Conservation (phyloP, 2,888 invertebrate species). For the Rotaria sp. region DNA sequence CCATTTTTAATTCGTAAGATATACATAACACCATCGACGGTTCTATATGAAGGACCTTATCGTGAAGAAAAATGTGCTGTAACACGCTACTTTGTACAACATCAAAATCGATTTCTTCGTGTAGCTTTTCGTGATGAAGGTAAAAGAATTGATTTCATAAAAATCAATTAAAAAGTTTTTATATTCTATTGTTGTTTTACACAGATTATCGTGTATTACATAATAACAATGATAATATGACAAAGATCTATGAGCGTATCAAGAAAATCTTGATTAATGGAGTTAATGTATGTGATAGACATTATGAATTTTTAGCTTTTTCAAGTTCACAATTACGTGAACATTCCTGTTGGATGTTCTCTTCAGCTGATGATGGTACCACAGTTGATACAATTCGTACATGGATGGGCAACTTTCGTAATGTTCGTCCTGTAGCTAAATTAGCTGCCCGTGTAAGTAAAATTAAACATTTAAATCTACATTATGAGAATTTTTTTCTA, state of each 20-base stretch:
- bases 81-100: background rate
- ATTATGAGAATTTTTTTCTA: background rate
- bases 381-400: conserved; percentile 43
- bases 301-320: conserved; percentile 44
- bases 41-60: background rate
- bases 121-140: conserved; percentile 5
- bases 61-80: background rate
- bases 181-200: background rate
- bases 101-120: background rate
- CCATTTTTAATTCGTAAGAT: background rate
- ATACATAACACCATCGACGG: background rate
- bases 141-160: background rate
- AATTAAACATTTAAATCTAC: too few relatives aligned
- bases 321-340: conserved; percentile 46
- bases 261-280: background rate
- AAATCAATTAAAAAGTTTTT: background rate
- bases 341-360: conserved; percentile 44
- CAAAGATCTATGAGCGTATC: background rate
- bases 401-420: conserved; percentile 44
- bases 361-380: conserved; percentile 40
- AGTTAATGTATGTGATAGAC: conserved; percentile 42
- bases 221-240: background rate
- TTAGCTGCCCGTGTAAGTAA: conserved; percentile 48
- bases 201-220: background rate
- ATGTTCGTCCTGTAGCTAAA: conserved; percentile 47